phyloP scores from a whole-genome alignment of 2,113 vertebrate genomes.

The Naja naja region DNA sequence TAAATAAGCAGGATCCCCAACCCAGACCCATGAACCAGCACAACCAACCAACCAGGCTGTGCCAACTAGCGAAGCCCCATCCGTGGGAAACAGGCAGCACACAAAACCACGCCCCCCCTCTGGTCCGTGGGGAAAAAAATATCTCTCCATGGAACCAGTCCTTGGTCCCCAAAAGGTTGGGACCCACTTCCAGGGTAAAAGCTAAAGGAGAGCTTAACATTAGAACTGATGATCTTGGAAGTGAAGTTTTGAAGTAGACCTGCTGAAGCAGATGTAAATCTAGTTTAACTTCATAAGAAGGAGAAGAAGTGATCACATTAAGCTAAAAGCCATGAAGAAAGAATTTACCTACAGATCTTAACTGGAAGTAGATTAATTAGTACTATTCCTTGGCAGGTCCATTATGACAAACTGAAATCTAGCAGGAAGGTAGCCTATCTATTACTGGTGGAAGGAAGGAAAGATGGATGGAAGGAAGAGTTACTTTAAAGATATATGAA shows the following conservation, averaged over 20 bases:
- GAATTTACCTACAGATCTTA: background rate
- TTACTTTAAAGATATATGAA: background rate
- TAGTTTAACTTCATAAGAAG: background rate
- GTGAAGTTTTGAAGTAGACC: background rate
- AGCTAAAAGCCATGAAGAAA: background rate
- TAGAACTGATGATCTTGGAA: background rate
- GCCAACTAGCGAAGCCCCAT: too few relatives aligned
- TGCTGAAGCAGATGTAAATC: background rate
- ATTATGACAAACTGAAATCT: background rate
- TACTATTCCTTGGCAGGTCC: background rate
- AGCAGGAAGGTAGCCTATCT: background rate
- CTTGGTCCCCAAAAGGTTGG: too few relatives aligned
- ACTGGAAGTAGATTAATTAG: background rate
- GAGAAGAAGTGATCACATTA: background rate
- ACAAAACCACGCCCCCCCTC: too few relatives aligned
- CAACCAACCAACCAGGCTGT: too few relatives aligned
- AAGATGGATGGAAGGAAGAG: background rate
- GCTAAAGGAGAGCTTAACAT: background rate
- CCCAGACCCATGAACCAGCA: too few relatives aligned
- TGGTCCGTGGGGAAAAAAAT: too few relatives aligned
- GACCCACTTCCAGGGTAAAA: background rate
- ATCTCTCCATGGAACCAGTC: too few relatives aligned
- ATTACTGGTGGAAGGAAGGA: background rate
- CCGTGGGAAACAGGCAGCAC: too few relatives aligned
- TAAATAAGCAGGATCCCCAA: too few relatives aligned